A percentile compares a stretch with the other conserved stretches of the same genome.
Conservation (phyloP, 1,140 invertebrate species). For the Bactericera cockerelli region DNA sequence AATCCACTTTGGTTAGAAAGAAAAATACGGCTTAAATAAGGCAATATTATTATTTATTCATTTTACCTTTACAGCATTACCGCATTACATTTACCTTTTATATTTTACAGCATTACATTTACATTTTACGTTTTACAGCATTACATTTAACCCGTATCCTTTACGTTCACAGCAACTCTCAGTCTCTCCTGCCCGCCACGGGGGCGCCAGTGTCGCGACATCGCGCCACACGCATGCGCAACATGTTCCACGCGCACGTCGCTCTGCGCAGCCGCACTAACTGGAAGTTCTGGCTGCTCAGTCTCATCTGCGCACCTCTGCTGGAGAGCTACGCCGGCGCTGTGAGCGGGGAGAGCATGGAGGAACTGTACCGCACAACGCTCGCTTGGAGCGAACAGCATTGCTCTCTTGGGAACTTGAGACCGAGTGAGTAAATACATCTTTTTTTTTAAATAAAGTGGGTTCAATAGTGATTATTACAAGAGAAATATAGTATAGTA, state of each 20-base stretch:
- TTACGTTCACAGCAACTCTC: slow-evolving; percentile 62
- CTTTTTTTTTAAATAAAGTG: no score
- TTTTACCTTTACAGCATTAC: no score
- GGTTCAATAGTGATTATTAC: no score
- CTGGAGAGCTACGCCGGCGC: slow-evolving; percentile 77
- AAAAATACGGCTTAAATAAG: no score
- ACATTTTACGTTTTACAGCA: no score
- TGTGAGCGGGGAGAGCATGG: slow-evolving; percentile 77
- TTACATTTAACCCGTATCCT: no score
- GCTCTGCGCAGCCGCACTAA: slow-evolving; percentile 67
- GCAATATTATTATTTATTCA: no score
- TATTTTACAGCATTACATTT: no score
- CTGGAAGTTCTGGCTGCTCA: slow-evolving; percentile 99
- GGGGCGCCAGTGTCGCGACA: slow-evolving; percentile 83
- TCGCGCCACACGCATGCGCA: slow-evolving; percentile 78
- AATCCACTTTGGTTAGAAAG: no score
- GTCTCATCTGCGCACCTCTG: slow-evolving; percentile 71
- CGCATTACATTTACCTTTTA: no score
- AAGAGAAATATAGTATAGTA: no score
- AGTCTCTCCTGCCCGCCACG: slow-evolving; percentile 85
- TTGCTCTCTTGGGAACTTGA: slow-evolving; percentile 80
- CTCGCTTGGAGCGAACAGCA: slow-evolving; percentile 90
- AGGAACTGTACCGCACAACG: slow-evolving; percentile 82
- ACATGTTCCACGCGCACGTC: slow-evolving; percentile 90
- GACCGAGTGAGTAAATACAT: slow-evolving; percentile 70